phyloP scores from a whole-genome alignment of 2,797 vertebrate species.

The Enteromius argenteus region DNA sequence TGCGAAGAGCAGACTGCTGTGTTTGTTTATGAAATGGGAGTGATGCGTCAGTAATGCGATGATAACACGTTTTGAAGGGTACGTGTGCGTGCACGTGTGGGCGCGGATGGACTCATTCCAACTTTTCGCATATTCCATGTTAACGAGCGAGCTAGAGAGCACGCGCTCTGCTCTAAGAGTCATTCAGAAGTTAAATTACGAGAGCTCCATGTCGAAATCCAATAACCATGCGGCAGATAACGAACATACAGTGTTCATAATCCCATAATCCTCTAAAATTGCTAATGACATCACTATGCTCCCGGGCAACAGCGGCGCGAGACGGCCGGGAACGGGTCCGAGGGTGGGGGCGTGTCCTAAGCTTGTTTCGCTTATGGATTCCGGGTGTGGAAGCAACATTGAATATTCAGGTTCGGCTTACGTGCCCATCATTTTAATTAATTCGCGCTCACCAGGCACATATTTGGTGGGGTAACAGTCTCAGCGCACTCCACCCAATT shows the following conservation, averaged over 20 bases:
- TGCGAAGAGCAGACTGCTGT: slow-evolving; percentile 25
- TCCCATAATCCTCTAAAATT: slow-evolving; percentile 65
- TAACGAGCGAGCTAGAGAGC: background rate
- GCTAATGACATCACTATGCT: slow-evolving; percentile 63
- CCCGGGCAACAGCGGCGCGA: slow-evolving; percentile 2
- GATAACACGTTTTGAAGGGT: slow-evolving; percentile 49
- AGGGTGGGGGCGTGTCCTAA: background rate
- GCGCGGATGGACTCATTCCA: slow-evolving; percentile 24
- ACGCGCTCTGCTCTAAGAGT: slow-evolving; percentile 38
- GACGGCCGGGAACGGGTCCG: background rate
- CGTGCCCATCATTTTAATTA: slow-evolving; percentile 48
- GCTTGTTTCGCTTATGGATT: slow-evolving; percentile 15
- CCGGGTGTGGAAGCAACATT: slow-evolving; percentile 23
- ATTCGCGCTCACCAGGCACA: slow-evolving; percentile 28
- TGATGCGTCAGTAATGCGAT: slow-evolving; percentile 48
- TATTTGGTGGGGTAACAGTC: slow-evolving; percentile 35
- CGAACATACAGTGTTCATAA: slow-evolving; percentile 56
- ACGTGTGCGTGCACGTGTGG: slow-evolving; percentile 14
- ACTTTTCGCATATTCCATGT: slow-evolving; percentile 28
- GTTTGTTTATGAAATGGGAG: slow-evolving; percentile 44
- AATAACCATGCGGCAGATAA: slow-evolving; percentile 58
- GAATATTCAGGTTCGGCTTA: slow-evolving; percentile 34
- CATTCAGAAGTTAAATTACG: slow-evolving; percentile 61
- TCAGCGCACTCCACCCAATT: slow-evolving; percentile 40
- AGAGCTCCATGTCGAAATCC: slow-evolving; percentile 60